Base-by-base conservation (phyloP, 2,113 vertebrate species). In the Orthonyx spaldingii region DNA sequence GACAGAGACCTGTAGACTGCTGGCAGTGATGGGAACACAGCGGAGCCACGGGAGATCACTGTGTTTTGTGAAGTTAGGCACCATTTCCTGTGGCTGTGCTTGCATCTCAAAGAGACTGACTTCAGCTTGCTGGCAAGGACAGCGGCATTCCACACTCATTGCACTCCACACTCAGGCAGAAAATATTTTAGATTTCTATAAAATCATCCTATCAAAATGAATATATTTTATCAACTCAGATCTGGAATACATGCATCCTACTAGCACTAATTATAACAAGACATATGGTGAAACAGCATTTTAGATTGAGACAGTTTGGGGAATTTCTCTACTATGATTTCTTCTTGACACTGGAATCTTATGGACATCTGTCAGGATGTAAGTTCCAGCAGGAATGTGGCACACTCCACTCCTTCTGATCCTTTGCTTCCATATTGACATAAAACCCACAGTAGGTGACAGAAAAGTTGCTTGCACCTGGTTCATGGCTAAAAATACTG, bases 171-270 rank as follows among this genome's bases (percentile, higher is more conserved):
- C 63, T 91, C 39, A 88, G 59, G 75, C 87, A 94, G 92, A 95
- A 97, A 96, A 96, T 94, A 95, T 93, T 96, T 94, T 87, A 95
- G 93, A 89, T 94, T 94, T 95, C 96, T 81, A 75, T 87, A 86
- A 95, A 95, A 92, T 66, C 84, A 91, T 77, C 82, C 84, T 87
- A 96, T 93, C 90, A 93, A 94, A 96, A 87, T 69, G 92, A 92
- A 96, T 95, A 86, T 96, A 91, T 96, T 96, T 94, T 97, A 95
- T 94, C 85, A 94, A 93, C 92, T 95, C 55, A 80, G 53, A 89
- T 90, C 81, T 96, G 86, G 84, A 94, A 93, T 85, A 91, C 74
- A 69, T 94, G 89, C 77, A 95, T 93, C 81, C 81, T 89, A 95
- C 75, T 19, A 28, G 35, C 32, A 47, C 87, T 87, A 96, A 92